Evolutionary conservation across 2,888 invertebrate species (phyloP).

Genomic region (Craniophora ligustri): DNA sequence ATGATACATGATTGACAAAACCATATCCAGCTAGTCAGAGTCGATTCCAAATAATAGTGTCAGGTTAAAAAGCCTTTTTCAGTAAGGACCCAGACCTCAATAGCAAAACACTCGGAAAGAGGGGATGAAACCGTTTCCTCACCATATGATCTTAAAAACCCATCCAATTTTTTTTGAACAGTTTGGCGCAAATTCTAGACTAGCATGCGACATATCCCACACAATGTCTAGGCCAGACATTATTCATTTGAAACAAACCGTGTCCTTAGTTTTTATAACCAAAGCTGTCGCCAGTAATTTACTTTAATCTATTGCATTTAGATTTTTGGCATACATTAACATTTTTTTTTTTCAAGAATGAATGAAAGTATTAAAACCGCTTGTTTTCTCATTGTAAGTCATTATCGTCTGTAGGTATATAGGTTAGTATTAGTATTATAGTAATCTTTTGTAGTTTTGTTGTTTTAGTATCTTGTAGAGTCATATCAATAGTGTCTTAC

Average conservation of each 20-base stretch:
- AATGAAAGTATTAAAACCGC: constrained; percentile 5
- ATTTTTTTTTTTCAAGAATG: constrained; percentile 19
- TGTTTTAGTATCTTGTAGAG: no score
- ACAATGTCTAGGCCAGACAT: constrained; percentile 9
- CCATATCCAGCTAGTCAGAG: no score
- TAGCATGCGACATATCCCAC: constrained; percentile 20
- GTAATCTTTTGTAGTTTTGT: constrained; percentile 5
- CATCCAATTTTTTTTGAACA: no score
- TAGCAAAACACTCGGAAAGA: no score
- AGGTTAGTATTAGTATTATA: constrained; percentile 13
- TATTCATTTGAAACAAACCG: constrained; percentile 22
- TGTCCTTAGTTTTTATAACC: constrained; percentile 27
- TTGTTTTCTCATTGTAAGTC: constrained; percentile 20
- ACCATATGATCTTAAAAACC: no score
- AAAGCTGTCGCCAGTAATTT: constrained; percentile 23
- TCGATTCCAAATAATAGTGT: no score
- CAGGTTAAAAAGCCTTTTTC: no score
- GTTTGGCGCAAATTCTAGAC: constrained; percentile 8
- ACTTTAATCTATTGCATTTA: constrained; percentile 27
- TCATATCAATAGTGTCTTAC: no score
- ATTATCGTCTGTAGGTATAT: constrained; percentile 18
- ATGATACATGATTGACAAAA: no score
- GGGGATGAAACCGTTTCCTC: no score
- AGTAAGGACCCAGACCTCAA: no score
- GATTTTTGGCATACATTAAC: constrained; percentile 22